Evolutionary conservation across 2,888 invertebrate genomes (phyloP).

Genomic region (Tenthredo mesomela): DNA sequence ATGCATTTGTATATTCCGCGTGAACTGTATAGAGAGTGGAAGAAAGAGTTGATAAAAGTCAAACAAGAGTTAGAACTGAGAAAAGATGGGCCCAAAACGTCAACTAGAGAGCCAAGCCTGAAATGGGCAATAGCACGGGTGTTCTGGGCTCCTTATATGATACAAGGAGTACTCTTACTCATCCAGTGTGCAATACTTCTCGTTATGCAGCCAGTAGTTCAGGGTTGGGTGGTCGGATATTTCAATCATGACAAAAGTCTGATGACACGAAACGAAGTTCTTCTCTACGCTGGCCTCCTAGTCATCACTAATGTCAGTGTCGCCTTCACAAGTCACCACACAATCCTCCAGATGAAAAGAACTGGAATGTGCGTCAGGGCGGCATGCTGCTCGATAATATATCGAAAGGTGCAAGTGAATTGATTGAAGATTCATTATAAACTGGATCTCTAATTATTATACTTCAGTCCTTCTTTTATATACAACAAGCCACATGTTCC

Average conservation of each 20-base stretch:
- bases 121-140: constrained; percentile 75
- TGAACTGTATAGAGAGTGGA: constrained; percentile 77
- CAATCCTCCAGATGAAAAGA: constrained; percentile 72
- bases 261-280: constrained; percentile 72
- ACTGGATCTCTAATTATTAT: not conserved
- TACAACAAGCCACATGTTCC: constrained; percentile 59
- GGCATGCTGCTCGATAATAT: constrained; percentile 84
- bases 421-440: not conserved
- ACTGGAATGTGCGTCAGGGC: constrained; percentile 84
- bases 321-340: constrained; percentile 77
- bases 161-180: constrained; percentile 57
- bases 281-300: constrained; percentile 73
- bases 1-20: not conserved
- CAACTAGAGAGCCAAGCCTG: constrained; percentile 76
- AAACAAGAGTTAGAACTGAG: constrained; percentile 56
- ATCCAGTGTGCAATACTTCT: constrained; percentile 57
- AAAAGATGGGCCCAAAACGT: constrained; percentile 62
- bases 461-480: too few relatives aligned
- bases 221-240: constrained; percentile 67
- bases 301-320: constrained; percentile 73
- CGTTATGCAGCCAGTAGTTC: constrained; percentile 64
- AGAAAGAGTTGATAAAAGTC: constrained; percentile 73
- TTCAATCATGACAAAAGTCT: constrained; percentile 59
- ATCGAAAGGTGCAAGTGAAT: constrained; percentile 81
- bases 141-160: constrained; percentile 72